Conservation (phyloP, 2,113 vertebrate species). For the Carassius carassius region DNA sequence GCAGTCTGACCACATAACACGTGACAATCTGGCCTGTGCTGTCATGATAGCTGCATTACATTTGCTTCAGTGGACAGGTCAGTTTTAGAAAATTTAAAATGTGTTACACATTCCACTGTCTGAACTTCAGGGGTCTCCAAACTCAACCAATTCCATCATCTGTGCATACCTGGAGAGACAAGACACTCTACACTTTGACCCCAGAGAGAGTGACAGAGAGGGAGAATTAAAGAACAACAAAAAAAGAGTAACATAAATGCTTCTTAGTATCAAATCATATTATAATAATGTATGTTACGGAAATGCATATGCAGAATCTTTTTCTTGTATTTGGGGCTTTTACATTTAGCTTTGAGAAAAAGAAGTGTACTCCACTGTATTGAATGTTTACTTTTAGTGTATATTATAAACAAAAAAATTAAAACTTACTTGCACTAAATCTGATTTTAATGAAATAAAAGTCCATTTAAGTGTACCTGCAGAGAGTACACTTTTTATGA, state of each 20-base stretch:
- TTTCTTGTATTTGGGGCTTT: background rate
- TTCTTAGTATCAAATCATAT: no score
- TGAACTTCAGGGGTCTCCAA: constrained; percentile 37
- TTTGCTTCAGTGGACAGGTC: background rate
- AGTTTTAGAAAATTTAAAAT: constrained; percentile 22
- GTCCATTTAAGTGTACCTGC: background rate
- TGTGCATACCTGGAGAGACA: constrained; percentile 28
- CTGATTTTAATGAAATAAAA: background rate
- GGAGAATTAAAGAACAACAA: background rate
- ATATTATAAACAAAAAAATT: no score
- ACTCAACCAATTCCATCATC: background rate
- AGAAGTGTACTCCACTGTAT: background rate
- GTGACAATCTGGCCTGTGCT: background rate
- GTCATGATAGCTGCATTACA: background rate
- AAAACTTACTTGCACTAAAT: no score
- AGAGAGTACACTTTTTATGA: background rate
- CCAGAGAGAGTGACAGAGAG: background rate
- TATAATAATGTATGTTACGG: background rate
- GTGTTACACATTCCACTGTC: constrained; percentile 47
- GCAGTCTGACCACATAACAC: background rate
- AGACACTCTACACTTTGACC: background rate
- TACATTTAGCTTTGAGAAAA: background rate
- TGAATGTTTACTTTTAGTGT: no score
- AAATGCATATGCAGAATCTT: background rate
- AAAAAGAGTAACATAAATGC: no score